A percentile compares a stretch with the other conserved stretches of the same genome.
Conservation (phyloP, 2,797 vertebrate genomes). For the Thamnophis elegans region DNA sequence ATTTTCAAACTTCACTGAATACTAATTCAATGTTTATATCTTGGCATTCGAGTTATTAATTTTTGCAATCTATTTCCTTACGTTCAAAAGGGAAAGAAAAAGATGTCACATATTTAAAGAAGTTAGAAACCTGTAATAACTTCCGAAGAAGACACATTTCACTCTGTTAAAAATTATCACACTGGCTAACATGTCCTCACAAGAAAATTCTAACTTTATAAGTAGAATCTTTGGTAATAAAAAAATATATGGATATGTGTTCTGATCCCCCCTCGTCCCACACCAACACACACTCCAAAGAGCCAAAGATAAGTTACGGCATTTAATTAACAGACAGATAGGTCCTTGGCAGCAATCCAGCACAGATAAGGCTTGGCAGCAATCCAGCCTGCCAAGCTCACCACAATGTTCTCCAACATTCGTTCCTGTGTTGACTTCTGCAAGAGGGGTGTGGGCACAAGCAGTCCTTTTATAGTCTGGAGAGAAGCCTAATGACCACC, state of each 20-base stretch:
- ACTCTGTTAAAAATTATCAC: not conserved
- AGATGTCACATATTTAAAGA: not conserved
- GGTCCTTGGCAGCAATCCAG: too few relatives aligned
- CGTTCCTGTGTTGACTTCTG: too few relatives aligned
- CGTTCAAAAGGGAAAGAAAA: not conserved
- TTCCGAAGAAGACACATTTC: not conserved
- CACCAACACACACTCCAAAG: too few relatives aligned
- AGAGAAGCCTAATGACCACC: too few relatives aligned
- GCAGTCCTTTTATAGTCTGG: too few relatives aligned
- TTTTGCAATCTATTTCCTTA: not conserved
- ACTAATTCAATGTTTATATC: not conserved
- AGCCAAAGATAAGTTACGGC: too few relatives aligned
- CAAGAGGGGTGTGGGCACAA: too few relatives aligned
- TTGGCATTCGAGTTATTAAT: not conserved
- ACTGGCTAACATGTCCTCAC: not conserved
- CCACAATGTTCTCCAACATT: too few relatives aligned
- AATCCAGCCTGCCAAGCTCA: too few relatives aligned
- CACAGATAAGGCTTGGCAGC: too few relatives aligned
- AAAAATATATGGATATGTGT: not conserved
- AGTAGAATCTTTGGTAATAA: not conserved
- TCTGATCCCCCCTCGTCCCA: too few relatives aligned
- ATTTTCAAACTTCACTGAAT: not conserved
- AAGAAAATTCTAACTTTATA: not conserved
- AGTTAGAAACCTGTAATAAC: not conserved
- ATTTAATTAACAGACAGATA: too few relatives aligned